Evolutionary conservation across 2,888 invertebrate species (phyloP), one percentile per base, ranked within the genome.

Genomic region (Chrysolina oricalcia): DNA sequence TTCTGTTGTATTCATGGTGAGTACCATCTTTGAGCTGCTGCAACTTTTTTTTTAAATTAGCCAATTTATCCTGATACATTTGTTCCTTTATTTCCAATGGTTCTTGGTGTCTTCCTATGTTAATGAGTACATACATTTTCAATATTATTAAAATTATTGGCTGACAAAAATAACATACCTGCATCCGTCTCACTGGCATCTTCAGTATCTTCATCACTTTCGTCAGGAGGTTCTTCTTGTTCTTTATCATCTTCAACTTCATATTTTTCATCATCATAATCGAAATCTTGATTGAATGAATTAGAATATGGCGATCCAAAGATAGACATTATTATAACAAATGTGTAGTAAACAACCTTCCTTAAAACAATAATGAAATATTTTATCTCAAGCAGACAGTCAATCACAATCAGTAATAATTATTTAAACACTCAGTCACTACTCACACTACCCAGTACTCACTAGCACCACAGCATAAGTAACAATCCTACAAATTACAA

Each of bases 171-270:
- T 11, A 19, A 53, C 21, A 21, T 19, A 53, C 95, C 94, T 89
- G 94, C 93, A 83, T 98, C 98, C n/a, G 97, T 96, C 89, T 98
- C 98, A 89, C 97, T 97, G 0, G 98, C 98, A 90, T 98, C 98
- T 89, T 98, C 98, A 0, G 98, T 98, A 87, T 98, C 98, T 91
- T 91, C 91, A 88, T 92, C 91, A 74, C 89, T 91, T 81, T 91
- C 89, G 87, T 92, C 90, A 86, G 90, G 87, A 85, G 86, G 89
- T 86, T 93, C 91, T 75, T 93, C 93, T 75, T 91, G 91, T 78
- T 93, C 93, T 72, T 92, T 90, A 82, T 92, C 93, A 80, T 94
- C 93, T 77, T 94, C 94, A 83, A 93, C 93, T 81, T 94, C 93
- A 84, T 92, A 93, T 84, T 93, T 92, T 74, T 94, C 94, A 81